Evolutionary conservation across 2,113 vertebrate species (phyloP).

Genomic region (Callaeas wilsoni): DNA sequence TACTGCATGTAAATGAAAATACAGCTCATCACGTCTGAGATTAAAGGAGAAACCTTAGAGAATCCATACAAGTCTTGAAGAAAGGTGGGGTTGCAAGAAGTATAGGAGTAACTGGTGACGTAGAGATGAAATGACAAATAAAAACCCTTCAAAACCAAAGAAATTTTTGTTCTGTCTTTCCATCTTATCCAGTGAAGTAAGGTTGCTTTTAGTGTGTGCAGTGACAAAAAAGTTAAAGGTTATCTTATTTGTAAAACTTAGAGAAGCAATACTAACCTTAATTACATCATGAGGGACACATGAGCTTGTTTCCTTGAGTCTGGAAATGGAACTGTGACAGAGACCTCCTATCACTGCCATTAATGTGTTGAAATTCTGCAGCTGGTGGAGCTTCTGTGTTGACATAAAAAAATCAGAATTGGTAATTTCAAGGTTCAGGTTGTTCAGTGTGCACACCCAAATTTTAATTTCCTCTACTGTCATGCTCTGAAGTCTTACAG

Average conservation of each 20-base stretch:
- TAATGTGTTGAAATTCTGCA: slow-evolving; percentile 96
- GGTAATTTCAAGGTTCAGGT: neutral
- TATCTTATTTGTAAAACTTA: neutral
- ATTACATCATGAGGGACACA: slow-evolving; percentile 87
- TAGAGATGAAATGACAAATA: neutral
- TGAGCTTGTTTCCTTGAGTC: slow-evolving; percentile 93
- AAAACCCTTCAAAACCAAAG: neutral
- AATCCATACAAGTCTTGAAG: neutral
- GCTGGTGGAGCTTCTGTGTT: slow-evolving; percentile 84
- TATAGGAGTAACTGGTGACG: neutral
- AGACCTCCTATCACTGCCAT: slow-evolving; percentile 96
- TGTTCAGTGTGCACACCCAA: neutral
- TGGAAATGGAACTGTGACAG: slow-evolving; percentile 94
- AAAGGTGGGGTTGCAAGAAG: neutral
- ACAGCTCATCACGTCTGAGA: neutral
- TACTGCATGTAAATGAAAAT: neutral
- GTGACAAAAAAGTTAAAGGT: neutral
- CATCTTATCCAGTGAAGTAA: neutral
- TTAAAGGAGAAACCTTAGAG: neutral
- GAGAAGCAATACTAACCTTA: slow-evolving; percentile 78
- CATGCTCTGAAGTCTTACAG: neutral
- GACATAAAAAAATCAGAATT: neutral
- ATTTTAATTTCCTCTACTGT: neutral
- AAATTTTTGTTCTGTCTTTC: neutral
- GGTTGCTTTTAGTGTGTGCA: neutral